Evolutionary conservation across 2,113 vertebrate species (phyloP).

Genomic region (Coptodon bakossiorum): DNA sequence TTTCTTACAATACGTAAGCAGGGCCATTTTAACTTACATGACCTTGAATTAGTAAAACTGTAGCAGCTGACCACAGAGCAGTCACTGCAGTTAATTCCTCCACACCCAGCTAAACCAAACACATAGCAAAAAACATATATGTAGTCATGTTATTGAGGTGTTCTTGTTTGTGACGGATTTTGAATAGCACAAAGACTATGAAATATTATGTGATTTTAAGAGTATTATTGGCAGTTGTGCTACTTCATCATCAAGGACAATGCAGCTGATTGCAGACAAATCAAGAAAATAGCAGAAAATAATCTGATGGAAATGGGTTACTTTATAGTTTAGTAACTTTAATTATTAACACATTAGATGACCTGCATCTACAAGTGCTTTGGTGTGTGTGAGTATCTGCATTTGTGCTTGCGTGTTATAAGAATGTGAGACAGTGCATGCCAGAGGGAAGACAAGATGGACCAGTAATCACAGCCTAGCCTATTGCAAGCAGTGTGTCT

Average conservation of each 20-base stretch:
- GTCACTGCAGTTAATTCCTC: neutral
- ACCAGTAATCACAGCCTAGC: neutral
- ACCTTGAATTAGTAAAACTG: neutral
- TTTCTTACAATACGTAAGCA: neutral
- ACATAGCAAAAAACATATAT: fast-evolving
- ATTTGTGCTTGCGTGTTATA: neutral
- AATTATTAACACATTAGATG: neutral
- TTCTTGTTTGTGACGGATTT: neutral
- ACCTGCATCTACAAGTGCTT: neutral
- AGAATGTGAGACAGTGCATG: neutral
- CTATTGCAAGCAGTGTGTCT: neutral
- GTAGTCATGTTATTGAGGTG: neutral
- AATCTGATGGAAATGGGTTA: neutral
- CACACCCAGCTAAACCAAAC: neutral
- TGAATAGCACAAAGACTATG: neutral
- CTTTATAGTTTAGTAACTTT: neutral
- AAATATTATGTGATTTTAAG: neutral
- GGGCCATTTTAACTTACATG: neutral
- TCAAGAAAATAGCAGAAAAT: fast-evolving
- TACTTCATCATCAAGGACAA: neutral
- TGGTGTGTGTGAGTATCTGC: neutral
- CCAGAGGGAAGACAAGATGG: neutral
- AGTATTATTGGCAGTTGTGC: neutral
- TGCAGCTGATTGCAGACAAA: neutral
- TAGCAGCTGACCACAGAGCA: neutral